These are phyloP conservation scores for Psilopogon haemacephalus DNA, from an alignment of 2,113 vertebrate species.

Conservation along the genomic window DNA sequence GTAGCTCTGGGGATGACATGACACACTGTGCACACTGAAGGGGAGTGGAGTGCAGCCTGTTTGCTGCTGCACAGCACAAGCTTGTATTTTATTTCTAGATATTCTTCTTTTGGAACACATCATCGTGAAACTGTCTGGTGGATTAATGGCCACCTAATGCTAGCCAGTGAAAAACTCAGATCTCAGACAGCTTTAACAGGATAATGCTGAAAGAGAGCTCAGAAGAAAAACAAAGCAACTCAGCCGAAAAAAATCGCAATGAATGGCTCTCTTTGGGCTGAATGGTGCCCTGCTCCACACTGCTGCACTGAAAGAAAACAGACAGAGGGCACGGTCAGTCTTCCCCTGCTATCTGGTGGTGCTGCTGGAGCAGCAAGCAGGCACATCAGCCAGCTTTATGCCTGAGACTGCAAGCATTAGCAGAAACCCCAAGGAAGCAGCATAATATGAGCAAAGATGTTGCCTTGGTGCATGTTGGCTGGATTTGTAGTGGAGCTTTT, in stretches of 20 bases:
- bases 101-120: constrained; percentile 14
- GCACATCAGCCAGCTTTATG: neutral
- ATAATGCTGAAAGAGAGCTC: constrained; percentile 36
- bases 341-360: neutral
- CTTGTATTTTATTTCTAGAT: constrained; percentile 37
- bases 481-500: neutral
- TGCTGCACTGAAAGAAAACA: neutral
- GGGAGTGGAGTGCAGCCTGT: neutral
- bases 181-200: constrained; percentile 39
- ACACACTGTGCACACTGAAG: neutral
- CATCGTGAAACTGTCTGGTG: neutral
- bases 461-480: neutral
- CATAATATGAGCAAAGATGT: neutral
- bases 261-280: constrained; percentile 10
- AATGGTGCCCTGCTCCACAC: neutral
- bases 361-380: neutral
- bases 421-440: neutral
- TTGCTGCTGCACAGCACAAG: neutral
- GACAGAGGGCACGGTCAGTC: neutral
- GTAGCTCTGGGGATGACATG: neutral
- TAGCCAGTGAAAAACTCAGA: constrained; percentile 14
- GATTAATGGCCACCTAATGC: constrained; percentile 32
- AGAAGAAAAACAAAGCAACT: constrained; percentile 34
- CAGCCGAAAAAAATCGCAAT: constrained; percentile 29
- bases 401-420: neutral